Evolutionary conservation across 2,888 invertebrate species (phyloP), one percentile per base, ranked within the genome.

Genomic region (Furcula furcula): DNA sequence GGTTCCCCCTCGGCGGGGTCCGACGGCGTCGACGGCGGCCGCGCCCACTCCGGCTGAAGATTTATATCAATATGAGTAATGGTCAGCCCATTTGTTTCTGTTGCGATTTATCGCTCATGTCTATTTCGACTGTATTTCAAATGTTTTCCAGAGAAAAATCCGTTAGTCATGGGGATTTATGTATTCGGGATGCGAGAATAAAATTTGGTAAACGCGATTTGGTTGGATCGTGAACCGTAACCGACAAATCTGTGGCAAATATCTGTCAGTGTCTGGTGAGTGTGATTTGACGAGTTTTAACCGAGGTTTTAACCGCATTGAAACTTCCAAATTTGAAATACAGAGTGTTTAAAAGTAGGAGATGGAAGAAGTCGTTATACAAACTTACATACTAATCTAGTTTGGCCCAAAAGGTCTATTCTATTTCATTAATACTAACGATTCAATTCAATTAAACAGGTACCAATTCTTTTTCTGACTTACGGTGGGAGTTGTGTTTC

Each of bases 31-130:
- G 94, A 93, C 38, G 94, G 94, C 9, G 95, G 95, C 42, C 92
- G 90, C 26, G 94, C 94, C 95, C 95, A 95, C 67, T 95, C 94
- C 55, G 95, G 95, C 94, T 94, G 63, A 22, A 78, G 64, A 60
- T 60, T 50, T 59, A 41, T 46, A 65, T 67, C 60, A 51, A 55
- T 60, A 64, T 68, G 62, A 69, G 51, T 66, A 59, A 69, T 65
- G 59, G 51, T 29, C 39, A 36, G 46, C 43, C 39, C 55, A 63
- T 66, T 71, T 66, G 59, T 63, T 47, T 54, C 48, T 42, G 46
- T 35, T 27, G 40, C 47, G 54, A 66, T 68, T 65, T 68, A 68
- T 69, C 48, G 55, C 52, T 34, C 46, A 41, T 49, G 50, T 53
- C 46, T 55, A 51, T 51, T 59, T 49, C 47, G 41, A 28, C 28